These are phyloP conservation scores for Yoshiicerus persimilis DNA, from an alignment of 1,140 invertebrate species.

Conservation along the genomic window DNA sequence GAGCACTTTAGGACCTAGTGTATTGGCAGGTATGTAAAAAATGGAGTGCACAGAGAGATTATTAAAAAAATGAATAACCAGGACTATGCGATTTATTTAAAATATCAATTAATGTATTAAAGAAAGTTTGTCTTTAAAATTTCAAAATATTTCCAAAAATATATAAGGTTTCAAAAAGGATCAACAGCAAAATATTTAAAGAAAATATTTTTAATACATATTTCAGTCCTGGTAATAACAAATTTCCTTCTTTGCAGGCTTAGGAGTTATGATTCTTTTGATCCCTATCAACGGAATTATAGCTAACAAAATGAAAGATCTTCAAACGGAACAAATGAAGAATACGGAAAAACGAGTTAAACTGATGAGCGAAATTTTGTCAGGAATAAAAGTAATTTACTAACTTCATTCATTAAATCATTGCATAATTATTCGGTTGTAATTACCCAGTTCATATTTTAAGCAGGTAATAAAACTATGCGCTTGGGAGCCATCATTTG, in stretches of 20 bases:
- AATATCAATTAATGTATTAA: too few species aligned
- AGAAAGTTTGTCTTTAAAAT: too few species aligned
- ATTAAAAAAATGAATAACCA: too few species aligned
- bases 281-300: slow-evolving; percentile 61
- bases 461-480: slow-evolving; percentile 49
- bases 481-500: slow-evolving; percentile 53
- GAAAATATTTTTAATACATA: too few species aligned
- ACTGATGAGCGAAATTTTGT: slow-evolving; percentile 54
- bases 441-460: too few species aligned
- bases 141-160: too few species aligned
- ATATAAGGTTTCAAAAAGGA: too few species aligned
- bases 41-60: too few species aligned
- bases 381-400: slow-evolving; percentile 50
- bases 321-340: slow-evolving; percentile 55
- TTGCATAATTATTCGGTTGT: background rate
- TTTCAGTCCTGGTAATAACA: too few species aligned
- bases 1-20: slow-evolving; percentile 59
- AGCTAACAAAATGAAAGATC: slow-evolving; percentile 56
- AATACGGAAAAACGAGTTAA: slow-evolving; percentile 57
- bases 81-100: too few species aligned
- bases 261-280: slow-evolving; percentile 59
- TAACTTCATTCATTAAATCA: background rate
- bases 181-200: too few species aligned
- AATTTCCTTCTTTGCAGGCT: slow-evolving; percentile 57
- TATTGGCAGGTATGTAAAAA: too few species aligned